Base-by-base conservation (phyloP, 2,888 invertebrate species). In the Rotaria magnacalcarata region DNA sequence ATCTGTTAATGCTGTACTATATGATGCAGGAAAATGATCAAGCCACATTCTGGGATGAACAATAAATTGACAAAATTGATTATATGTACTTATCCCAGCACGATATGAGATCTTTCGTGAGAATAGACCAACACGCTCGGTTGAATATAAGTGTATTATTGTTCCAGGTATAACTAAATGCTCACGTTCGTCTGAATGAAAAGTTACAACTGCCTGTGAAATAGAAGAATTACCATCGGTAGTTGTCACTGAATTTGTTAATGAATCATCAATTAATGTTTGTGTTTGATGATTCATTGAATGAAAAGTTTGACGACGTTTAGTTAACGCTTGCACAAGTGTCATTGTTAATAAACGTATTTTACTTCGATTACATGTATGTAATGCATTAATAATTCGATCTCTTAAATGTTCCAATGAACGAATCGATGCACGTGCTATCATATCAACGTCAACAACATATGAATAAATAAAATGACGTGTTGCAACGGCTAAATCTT, bases 371-470 rank as follows among this genome's bases (percentile, higher is more conserved):
- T 85, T 56, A 41, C 27, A 54, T 34, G 24, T 56, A 27, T 85
- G n/a, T 21, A 85, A 41, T 19, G 56, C 58, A 47, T 56, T 43
- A 52, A 85, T 41, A 7, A 85, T 85, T 14, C 56, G 34, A 56
- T 85, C 52, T 24, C 85, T 19, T 50, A 85, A 74, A 43, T 41
- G 19, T 60, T 85, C 85, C 19, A 85, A 84, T 14, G 84, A 56
- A 84, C 56, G 34, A n/a, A 58, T 50, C 54, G 47, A 67, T 24
- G 50, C 27, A 27, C 85, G 50, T 16, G 14, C 10, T 21, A 85
- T 56, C 60, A 85, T 56, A 85, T 85, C 85, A 21, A 54, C 56
- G 27, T 56, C 85, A n/a, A 85, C 56, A 41, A 85, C 47, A 50
- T 52, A 47, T 16, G 85, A 47, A 27, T 34, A 16, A 24, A 85